These are phyloP conservation scores for Heliornis fulica DNA, from an alignment of 2,113 vertebrate species.

Conservation along the genomic window DNA sequence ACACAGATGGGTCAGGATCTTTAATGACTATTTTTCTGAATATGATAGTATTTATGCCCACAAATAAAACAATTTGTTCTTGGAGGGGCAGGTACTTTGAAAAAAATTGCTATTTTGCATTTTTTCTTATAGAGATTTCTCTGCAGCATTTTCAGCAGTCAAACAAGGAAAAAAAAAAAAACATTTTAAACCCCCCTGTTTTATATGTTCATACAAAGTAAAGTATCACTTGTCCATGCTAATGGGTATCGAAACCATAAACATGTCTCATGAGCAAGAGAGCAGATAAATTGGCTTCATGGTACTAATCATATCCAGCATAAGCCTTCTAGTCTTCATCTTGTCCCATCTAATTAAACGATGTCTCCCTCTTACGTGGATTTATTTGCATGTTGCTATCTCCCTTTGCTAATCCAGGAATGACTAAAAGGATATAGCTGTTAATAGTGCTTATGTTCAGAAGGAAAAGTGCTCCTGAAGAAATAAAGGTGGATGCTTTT, in stretches of 20 bases:
- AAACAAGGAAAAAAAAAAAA: not conserved
- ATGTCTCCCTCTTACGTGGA: not conserved
- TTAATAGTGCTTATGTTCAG: not conserved
- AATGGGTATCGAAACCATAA: not conserved
- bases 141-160: not conserved
- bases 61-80: not conserved
- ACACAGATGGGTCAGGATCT: not conserved
- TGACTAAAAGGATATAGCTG: not conserved
- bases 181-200: too few relatives aligned
- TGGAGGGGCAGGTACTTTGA: not conserved
- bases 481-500: not conserved
- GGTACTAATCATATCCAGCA: not conserved
- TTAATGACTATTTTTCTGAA: not conserved
- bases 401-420: not conserved
- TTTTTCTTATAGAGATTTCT: not conserved
- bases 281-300: not conserved
- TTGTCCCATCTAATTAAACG: not conserved
- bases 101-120: not conserved
- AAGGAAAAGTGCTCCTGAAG: not conserved
- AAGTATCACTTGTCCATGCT: not conserved
- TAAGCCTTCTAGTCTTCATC: not conserved
- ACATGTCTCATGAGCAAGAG: not conserved
- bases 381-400: not conserved
- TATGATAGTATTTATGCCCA: not conserved
- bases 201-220: not conserved